Conservation (phyloP, 2,888 invertebrate species). For the Disparrhopalites patrizii region DNA sequence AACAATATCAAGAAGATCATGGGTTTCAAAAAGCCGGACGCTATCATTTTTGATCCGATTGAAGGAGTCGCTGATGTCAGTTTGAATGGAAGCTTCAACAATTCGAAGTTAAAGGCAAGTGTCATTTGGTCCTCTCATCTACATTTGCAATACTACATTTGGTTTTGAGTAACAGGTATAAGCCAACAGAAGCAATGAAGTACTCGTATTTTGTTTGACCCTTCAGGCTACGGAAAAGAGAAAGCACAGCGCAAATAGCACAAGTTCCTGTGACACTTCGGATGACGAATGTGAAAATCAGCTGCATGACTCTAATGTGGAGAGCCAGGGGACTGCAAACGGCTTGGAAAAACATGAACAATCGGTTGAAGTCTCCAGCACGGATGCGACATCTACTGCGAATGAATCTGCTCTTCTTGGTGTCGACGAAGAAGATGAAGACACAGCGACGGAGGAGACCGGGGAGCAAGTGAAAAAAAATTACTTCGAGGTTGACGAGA, state of each 20-base stretch:
- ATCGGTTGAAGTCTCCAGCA: neutral
- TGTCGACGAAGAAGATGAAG: neutral
- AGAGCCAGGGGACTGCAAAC: neutral
- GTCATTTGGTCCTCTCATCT: neutral
- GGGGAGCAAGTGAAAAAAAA: neutral
- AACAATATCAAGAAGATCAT: constrained; percentile 3
- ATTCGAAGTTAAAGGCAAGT: constrained; percentile 12
- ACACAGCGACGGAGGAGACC: neutral
- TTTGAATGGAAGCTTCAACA: constrained; percentile 11
- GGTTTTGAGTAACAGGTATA: neutral
- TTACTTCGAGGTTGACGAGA: constrained; percentile 33
- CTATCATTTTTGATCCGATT: constrained; percentile 20
- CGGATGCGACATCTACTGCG: neutral
- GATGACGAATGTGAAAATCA: constrained; percentile 6
- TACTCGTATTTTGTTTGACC: neutral
- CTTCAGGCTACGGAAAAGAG: constrained; percentile 15
- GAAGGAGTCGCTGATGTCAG: constrained; percentile 12
- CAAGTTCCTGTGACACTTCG: neutral
- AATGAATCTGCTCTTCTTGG: neutral
- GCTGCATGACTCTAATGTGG: neutral
- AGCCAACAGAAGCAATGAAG: neutral
- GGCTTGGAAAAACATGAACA: neutral
- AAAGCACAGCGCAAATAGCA: neutral
- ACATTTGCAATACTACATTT: too few species aligned
- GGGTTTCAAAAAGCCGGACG: neutral